These are phyloP conservation scores for Bombus difficillimus DNA, from an alignment of 1,140 invertebrate species.

Conservation along the genomic window DNA sequence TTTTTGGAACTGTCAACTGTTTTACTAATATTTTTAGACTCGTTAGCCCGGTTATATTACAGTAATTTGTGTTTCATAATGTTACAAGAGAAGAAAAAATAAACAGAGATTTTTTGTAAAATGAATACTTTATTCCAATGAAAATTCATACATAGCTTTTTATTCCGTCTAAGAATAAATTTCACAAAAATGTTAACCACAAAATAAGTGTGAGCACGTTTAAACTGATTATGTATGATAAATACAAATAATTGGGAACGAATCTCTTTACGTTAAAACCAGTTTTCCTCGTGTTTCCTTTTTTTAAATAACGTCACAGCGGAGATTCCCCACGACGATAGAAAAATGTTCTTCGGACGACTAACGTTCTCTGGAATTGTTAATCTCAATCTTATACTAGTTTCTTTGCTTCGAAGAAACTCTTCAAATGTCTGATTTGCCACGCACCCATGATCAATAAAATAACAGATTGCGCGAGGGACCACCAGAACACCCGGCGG, in stretches of 20 bases:
- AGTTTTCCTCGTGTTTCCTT: not conserved
- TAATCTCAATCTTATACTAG: conserved; percentile 89
- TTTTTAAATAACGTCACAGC: conserved; percentile 12
- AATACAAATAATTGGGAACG: not conserved
- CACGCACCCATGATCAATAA: conserved; percentile 97
- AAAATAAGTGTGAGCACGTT: not conserved
- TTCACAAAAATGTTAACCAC: not conserved
- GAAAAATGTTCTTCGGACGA: not conserved
- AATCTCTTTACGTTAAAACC: not conserved
- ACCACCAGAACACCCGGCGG: conserved; percentile 98
- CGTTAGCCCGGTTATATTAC: not conserved
- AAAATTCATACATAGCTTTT: conserved; percentile 1
- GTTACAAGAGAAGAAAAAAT: not conserved
- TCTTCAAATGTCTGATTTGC: conserved; percentile 99
- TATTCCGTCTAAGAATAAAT: not conserved
- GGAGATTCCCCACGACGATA: not conserved
- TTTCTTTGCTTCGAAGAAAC: conserved; percentile 99
- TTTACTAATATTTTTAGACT: too few species aligned
- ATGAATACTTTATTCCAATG: conserved; percentile 31
- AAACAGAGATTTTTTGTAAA: conserved; percentile 1
- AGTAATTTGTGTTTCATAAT: not conserved
- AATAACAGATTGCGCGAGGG: conserved; percentile 94
- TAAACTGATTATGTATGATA: not conserved
- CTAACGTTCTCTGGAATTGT: not conserved
- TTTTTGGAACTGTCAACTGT: too few species aligned